These are phyloP conservation scores for Chascanopsetta lugubris DNA, from an alignment of 2,113 vertebrate genomes.

Conservation along the genomic window DNA sequence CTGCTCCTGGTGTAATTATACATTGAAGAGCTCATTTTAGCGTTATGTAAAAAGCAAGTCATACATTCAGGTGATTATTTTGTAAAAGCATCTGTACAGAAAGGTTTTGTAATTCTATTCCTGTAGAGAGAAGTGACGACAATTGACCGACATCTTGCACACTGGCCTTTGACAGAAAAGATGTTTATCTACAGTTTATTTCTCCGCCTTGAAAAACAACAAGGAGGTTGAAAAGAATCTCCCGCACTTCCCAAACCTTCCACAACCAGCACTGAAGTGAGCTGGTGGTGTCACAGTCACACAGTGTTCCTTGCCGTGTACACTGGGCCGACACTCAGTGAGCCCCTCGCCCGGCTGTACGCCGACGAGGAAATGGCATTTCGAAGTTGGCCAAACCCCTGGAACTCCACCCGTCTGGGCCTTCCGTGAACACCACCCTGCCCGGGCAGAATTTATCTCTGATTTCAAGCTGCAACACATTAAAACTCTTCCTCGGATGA, in stretches of 20 bases:
- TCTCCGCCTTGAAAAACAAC: too few relatives aligned
- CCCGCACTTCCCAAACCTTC: conserved; percentile 16
- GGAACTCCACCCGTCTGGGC: conserved; percentile 62
- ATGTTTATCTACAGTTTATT: neutral
- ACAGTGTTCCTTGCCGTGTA: too few relatives aligned
- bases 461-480: conserved; percentile 79
- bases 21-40: too few relatives aligned
- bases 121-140: too few relatives aligned
- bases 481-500: conserved; percentile 77
- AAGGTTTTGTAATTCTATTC: too few relatives aligned
- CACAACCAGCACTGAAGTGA: conserved; percentile 19
- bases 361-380: conserved; percentile 62
- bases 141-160: too few relatives aligned
- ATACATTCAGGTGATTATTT: too few relatives aligned
- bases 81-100: too few relatives aligned
- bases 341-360: conserved; percentile 36
- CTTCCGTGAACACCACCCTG: conserved; percentile 52
- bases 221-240: conserved; percentile 15
- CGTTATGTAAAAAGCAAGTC: too few relatives aligned
- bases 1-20: too few relatives aligned
- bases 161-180: too few relatives aligned
- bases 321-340: conserved; percentile 37
- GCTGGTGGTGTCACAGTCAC: conserved; percentile 12
- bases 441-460: conserved; percentile 66
- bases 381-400: conserved; percentile 63